Evolutionary conservation across 1,140 invertebrate species (phyloP).

Genomic region (Drosophila baimaii): DNA sequence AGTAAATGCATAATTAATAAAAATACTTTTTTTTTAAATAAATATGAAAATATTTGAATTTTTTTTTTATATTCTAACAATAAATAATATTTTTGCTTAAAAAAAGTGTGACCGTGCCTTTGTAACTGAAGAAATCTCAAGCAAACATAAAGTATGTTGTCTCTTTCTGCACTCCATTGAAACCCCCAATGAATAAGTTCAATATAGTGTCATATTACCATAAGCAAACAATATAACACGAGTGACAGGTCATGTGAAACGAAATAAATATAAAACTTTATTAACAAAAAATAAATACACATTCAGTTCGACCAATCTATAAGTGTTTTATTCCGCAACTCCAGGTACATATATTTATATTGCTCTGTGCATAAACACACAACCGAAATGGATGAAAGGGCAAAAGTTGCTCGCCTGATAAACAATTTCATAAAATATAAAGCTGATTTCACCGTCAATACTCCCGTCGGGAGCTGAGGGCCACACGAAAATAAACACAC

Average conservation of each 20-base stretch:
- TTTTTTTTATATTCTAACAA: too few species aligned
- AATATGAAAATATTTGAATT: too few species aligned
- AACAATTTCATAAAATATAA: constrained; percentile 26
- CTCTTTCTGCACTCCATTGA: too few species aligned
- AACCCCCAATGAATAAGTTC: too few species aligned
- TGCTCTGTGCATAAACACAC: background rate
- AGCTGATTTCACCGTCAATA: constrained; percentile 27
- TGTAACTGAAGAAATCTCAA: too few species aligned
- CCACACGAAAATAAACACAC: constrained; percentile 20
- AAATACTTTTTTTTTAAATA: too few species aligned
- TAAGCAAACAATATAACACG: background rate
- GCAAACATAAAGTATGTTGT: too few species aligned
- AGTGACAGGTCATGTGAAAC: background rate
- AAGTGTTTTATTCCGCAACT: background rate
- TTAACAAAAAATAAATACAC: background rate
- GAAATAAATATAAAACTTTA: constrained; percentile 12
- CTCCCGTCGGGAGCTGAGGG: background rate
- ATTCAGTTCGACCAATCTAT: background rate
- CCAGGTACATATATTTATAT: background rate
- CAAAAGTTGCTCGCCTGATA: constrained; percentile 19
- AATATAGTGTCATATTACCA: too few species aligned
- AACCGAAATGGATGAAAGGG: background rate
- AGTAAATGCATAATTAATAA: too few species aligned
- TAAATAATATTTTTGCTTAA: too few species aligned
- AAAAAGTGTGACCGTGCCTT: too few species aligned